Conservation (phyloP, 2,888 invertebrate species). For the Diabrotica balteata region DNA sequence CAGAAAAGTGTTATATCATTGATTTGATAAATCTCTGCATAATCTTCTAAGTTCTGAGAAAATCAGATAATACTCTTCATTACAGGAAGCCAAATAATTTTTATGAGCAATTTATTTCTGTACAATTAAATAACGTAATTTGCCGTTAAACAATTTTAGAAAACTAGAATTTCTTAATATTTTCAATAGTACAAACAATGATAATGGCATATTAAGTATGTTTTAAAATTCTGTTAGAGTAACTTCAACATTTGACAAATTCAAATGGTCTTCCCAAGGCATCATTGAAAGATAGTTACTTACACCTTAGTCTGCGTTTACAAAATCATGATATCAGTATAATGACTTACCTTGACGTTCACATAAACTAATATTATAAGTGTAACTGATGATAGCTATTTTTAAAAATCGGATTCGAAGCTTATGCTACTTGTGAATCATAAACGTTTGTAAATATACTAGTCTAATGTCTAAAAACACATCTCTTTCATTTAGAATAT, state of each 20-base stretch:
- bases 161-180: background rate
- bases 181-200: constrained; percentile 2
- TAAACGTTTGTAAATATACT: no score
- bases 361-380: no score
- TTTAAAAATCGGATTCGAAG: no score
- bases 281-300: constrained; percentile 3
- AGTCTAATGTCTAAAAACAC: no score
- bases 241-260: constrained; percentile 3
- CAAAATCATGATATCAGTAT: constrained; percentile 15
- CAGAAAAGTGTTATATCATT: constrained; percentile 2
- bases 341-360: no score
- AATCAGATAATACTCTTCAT: background rate
- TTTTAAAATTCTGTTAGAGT: background rate
- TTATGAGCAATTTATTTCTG: constrained; percentile 5
- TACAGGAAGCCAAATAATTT: background rate
- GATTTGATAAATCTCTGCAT: constrained; percentile 4
- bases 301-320: constrained; percentile 9
- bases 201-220: no score
- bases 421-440: no score
- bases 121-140: constrained; percentile 5
- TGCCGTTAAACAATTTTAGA: constrained; percentile 5
- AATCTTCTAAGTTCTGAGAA: constrained; percentile 6
- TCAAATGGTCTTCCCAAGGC: constrained; percentile 1
- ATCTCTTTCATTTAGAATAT: no score
- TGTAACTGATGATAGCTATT: no score